Evolutionary conservation across 92 coral and sea anemone species (phyloP), one percentile per base, ranked within the genome.

Genomic region (Meandrina meandrites): DNA sequence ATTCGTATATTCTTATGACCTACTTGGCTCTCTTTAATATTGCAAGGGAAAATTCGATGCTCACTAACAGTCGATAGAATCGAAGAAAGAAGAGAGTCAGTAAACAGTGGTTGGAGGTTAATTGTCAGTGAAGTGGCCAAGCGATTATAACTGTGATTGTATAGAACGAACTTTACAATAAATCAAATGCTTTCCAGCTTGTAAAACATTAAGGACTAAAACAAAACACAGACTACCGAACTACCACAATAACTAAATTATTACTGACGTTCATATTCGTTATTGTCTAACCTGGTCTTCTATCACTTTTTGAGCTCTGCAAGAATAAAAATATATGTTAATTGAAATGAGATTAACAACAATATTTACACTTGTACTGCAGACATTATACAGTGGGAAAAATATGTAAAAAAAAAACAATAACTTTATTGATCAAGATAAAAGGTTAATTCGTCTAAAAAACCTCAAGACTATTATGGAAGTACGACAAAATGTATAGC

Each of bases 281-380:
- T 7, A 70, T 24, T 31, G 37, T 66, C 94, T 68, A 32, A 91
- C 94, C 90, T 94, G 92, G 79, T 90, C 92, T 34, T 83, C 86
- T 10, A 83, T 30, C 12, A 45, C 88, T 83, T 86, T 88, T 76
- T 69, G 86, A 36, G 90, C 89, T 84, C 96, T 93, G 86, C 18
- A 60, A 80, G 45, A 53, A 85, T 77, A 66, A 56, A 83, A 48
- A 40, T 31, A 67, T n/a, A 31, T 3, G 0, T 13, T 37, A 9
- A 15, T 47, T 71, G 21, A 73, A 51, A 2, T 42, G 30, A 4
- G 19, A 14, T 79, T 67, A 67, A 18, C 3, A 40, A 84, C 85
- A 22, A 84, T 58, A 58, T 54, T 54, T 8, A 54, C 21, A 54
- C 0, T 15, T 13, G 60, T 54, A 15, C 22, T 48, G 53, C 53